A percentile compares a stretch with the other conserved stretches of the same genome.
Evolutionary conservation across 2,113 vertebrate genomes (phyloP).

Genomic region (Manacus vitellinus): DNA sequence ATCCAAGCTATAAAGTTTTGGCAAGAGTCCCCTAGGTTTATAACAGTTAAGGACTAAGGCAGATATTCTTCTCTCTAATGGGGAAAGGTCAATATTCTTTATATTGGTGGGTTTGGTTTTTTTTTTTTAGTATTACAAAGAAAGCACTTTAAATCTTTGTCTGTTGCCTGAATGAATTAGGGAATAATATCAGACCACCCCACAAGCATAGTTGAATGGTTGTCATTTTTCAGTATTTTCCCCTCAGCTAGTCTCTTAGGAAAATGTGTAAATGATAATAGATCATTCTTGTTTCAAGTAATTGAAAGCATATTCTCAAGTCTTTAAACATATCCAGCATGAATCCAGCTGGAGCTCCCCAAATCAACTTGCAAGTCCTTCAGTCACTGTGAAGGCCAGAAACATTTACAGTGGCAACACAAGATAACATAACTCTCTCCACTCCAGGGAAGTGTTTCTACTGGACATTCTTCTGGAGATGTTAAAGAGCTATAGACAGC

Average conservation of each 20-base stretch:
- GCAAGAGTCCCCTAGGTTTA: not conserved
- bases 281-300: constrained; percentile 35
- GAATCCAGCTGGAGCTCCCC: constrained; percentile 8
- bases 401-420: not conserved
- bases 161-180: not conserved
- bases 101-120: not conserved
- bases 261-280: constrained; percentile 28
- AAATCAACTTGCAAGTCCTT: constrained; percentile 22
- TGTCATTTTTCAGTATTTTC: constrained; percentile 7
- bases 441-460: not conserved
- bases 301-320: constrained; percentile 49
- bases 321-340: not conserved
- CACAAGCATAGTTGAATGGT: not conserved
- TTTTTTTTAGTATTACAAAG: not conserved
- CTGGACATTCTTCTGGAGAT: not conserved
- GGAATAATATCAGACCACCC: constrained; percentile 43
- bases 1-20: not conserved
- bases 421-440: not conserved
- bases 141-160: constrained; percentile 14
- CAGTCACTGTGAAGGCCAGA: not conserved
- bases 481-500: not conserved
- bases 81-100: constrained; percentile 22
- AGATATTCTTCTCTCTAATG: not conserved
- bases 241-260: not conserved
- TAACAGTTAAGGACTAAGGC: not conserved